Evolutionary conservation across 2,888 invertebrate species (phyloP).

Genomic region (Drosophila lutescens): DNA sequence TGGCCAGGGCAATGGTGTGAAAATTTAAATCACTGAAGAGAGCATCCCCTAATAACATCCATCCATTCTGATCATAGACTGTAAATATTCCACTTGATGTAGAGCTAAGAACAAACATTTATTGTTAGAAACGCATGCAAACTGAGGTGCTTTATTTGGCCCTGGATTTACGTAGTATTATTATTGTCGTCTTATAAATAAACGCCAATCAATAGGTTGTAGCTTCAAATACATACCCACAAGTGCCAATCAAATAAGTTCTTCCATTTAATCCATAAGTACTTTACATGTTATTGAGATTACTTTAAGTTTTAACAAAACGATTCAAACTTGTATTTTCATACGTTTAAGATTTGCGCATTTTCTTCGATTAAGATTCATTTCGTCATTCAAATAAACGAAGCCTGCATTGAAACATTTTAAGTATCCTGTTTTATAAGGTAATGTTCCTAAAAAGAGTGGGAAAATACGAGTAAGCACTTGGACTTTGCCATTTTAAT

Average conservation of each 20-base stretch:
- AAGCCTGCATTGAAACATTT: constrained; percentile 20
- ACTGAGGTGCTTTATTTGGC: constrained; percentile 11
- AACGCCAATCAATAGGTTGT: constrained; percentile 42
- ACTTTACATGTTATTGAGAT: constrained; percentile 10
- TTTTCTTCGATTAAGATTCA: constrained; percentile 29
- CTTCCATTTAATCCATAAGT: constrained; percentile 53
- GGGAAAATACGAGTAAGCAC: too few relatives aligned
- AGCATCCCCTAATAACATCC: too few relatives aligned
- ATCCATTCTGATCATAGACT: constrained; percentile 61
- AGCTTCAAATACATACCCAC: constrained; percentile 41
- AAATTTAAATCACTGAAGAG: neutral
- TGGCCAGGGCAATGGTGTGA: constrained; percentile 54
- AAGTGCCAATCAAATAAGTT: constrained; percentile 73
- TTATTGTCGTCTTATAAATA: constrained; percentile 25
- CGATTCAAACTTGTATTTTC: neutral
- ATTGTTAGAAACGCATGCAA: constrained; percentile 12
- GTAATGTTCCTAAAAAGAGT: neutral
- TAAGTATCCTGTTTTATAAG: neutral
- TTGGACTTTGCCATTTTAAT: too few relatives aligned
- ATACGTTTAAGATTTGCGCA: neutral
- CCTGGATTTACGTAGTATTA: constrained; percentile 57
- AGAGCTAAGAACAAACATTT: constrained; percentile 1
- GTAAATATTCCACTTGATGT: constrained; percentile 68
- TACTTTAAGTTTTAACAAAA: neutral
- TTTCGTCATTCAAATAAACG: constrained; percentile 21